Evolutionary conservation across 2,888 invertebrate genomes (phyloP).

Genomic region (Dromius quadrimaculatus): DNA sequence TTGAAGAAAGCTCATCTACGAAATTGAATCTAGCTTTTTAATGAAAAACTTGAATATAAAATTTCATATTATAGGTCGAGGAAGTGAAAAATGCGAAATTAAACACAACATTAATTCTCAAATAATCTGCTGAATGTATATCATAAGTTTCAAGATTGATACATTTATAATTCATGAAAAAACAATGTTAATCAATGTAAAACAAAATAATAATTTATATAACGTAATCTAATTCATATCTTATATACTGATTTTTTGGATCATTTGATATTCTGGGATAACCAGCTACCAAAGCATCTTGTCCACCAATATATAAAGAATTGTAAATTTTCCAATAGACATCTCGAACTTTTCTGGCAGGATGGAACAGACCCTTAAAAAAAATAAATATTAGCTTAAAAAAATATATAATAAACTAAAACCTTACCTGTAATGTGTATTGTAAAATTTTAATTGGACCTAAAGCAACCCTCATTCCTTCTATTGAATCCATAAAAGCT

Average conservation of each 20-base stretch:
- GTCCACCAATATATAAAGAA: constrained; percentile 98
- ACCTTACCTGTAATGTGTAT: constrained; percentile 89
- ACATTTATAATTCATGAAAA: constrained; percentile 4
- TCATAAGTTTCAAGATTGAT: constrained; percentile 8
- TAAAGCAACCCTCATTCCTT: constrained; percentile 95
- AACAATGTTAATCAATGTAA: constrained; percentile 14
- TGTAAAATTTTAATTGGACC: constrained; percentile 97
- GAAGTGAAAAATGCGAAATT: no score
- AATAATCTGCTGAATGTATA: no score
- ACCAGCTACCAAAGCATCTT: constrained; percentile 96
- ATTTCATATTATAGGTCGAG: no score
- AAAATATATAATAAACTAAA: background rate
- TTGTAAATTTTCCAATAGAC: constrained; percentile 99
- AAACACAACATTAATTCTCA: no score
- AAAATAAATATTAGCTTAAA: constrained; percentile 51
- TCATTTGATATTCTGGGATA: constrained; percentile 98
- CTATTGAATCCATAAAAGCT: constrained; percentile 99
- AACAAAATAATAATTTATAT: constrained; percentile 70
- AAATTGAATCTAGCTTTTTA: no score
- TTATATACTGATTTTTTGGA: constrained; percentile 91
- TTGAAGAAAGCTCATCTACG: no score
- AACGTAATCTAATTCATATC: constrained; percentile 94
- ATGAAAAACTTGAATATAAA: no score
- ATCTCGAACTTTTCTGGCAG: constrained; percentile 98
- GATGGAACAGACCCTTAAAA: constrained; percentile 95